Percentiles rank a stretch among this genome's conserved stretches.
phyloP scores from a whole-genome alignment of 1,140 invertebrate species.

The Antheraea pernyi region DNA sequence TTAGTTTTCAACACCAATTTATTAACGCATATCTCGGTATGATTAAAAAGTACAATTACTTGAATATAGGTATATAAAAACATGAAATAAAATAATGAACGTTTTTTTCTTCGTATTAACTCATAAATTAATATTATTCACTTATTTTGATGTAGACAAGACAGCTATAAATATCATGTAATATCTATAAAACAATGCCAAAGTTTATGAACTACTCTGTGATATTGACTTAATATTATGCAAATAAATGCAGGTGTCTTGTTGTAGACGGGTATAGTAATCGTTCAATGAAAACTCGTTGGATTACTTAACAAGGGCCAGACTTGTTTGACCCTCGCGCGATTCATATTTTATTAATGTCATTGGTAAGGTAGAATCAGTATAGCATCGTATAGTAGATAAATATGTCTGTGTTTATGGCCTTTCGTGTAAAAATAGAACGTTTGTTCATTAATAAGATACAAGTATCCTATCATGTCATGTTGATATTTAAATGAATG shows the following conservation, averaged over 20 bases:
- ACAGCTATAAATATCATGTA: not conserved
- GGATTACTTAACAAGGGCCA: constrained; percentile 29
- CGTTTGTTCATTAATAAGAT: too few species aligned
- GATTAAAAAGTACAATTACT: too few species aligned
- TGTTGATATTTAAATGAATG: not conserved
- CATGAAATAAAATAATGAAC: not conserved
- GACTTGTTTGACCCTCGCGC: constrained; percentile 23
- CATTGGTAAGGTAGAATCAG: constrained; percentile 1
- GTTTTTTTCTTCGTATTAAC: too few species aligned
- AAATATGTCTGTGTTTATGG: not conserved
- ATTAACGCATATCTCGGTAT: too few species aligned
- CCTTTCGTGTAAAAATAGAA: too few species aligned
- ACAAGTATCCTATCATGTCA: not conserved
- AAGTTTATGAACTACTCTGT: not conserved
- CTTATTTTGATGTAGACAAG: not conserved
- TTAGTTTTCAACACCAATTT: too few species aligned
- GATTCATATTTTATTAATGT: constrained; percentile 7
- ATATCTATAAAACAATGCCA: not conserved
- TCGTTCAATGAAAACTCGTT: not conserved
- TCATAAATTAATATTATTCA: too few species aligned
- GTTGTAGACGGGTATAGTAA: not conserved
- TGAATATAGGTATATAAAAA: too few species aligned
- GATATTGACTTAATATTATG: constrained; percentile 10
- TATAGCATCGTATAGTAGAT: not conserved
- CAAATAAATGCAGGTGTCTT: constrained; percentile 10